Conservation (phyloP, 2,888 invertebrate species). For the Drosophila limbata region DNA sequence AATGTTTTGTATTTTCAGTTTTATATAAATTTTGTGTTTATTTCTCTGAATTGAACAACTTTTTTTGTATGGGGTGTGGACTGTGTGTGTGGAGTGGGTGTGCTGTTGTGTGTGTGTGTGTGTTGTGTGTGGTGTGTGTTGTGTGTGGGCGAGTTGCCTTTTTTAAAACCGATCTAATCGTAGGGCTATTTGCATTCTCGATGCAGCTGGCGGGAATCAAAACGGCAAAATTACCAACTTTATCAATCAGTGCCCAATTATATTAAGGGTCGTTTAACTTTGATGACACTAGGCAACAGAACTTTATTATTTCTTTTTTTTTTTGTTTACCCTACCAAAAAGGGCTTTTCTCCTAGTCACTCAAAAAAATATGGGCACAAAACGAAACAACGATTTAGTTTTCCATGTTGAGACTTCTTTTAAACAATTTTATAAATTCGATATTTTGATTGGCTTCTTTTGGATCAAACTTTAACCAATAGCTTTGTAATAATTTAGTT, state of each 20-base stretch:
- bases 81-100: too few species aligned
- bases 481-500: neutral
- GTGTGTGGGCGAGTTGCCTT: neutral
- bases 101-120: neutral
- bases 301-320: neutral
- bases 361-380: too few species aligned
- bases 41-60: conserved; percentile 22
- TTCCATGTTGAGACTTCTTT: neutral
- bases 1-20: neutral
- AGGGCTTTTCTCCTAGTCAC: neutral
- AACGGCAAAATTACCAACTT: conserved; percentile 7
- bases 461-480: neutral
- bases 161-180: conserved; percentile 2
- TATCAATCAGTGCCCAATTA: conserved; percentile 6
- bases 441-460: neutral
- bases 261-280: neutral
- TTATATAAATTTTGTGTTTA: conserved; percentile 18
- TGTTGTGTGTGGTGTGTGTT: neutral
- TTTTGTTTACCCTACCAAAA: neutral
- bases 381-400: too few species aligned
- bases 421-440: neutral
- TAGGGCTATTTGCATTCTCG: conserved; percentile 14
- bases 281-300: conserved; percentile 6
- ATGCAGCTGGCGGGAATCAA: conserved; percentile 22
- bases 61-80: neutral